These are phyloP conservation scores for Coranthus polyacanthus DNA, from an alignment of 2,797 vertebrate genomes.

Conservation along the genomic window DNA sequence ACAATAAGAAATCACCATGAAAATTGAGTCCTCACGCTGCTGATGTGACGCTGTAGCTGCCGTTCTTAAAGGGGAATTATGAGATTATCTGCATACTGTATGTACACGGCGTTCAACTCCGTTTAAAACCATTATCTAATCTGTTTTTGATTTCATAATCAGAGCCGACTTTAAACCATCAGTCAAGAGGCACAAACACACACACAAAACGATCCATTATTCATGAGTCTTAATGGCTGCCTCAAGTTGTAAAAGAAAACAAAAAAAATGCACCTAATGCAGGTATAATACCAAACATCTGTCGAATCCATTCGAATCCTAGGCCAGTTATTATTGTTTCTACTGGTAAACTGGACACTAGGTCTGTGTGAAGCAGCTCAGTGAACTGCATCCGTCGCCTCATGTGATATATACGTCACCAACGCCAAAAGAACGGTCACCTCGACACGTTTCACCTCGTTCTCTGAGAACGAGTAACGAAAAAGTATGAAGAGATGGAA, in stretches of 20 bases:
- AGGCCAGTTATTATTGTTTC: no score
- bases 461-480: no score
- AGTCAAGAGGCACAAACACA: slow-evolving; percentile 27
- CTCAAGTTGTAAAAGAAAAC: slow-evolving; percentile 50
- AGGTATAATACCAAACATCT: slow-evolving; percentile 3
- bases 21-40: slow-evolving; percentile 29
- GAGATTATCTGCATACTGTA: slow-evolving; percentile 38
- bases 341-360: no score
- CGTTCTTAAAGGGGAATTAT: slow-evolving; percentile 47
- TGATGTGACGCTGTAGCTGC: slow-evolving; percentile 37
- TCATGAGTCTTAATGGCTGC: slow-evolving; percentile 61
- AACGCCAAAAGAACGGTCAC: no score
- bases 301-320: no score
- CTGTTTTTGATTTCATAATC: slow-evolving; percentile 43
- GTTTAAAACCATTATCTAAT: slow-evolving; percentile 53
- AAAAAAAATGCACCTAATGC: slow-evolving; percentile 16
- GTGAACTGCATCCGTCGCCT: no score
- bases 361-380: no score
- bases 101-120: slow-evolving; percentile 24
- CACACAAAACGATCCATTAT: slow-evolving; percentile 67
- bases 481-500: no score
- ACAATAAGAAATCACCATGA: slow-evolving; percentile 18
- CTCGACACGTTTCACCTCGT: no score
- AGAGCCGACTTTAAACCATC: slow-evolving; percentile 41
- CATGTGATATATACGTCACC: no score